These are phyloP conservation scores for Hybognathus amarus DNA, from an alignment of 2,797 vertebrate genomes.

Conservation along the genomic window DNA sequence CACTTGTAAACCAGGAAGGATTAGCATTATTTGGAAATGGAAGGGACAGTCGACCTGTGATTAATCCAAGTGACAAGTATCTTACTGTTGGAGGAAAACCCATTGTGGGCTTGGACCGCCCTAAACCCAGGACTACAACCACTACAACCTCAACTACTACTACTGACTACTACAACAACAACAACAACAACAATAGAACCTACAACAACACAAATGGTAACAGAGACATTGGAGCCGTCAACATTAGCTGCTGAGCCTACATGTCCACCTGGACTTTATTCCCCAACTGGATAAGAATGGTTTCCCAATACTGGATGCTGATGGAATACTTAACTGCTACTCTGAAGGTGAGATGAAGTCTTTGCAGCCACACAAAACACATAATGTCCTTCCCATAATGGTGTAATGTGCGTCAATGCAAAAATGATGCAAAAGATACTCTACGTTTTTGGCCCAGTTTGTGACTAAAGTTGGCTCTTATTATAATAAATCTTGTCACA, in stretches of 20 bases:
- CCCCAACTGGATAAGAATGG: constrained; percentile 83
- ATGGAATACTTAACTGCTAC: constrained; percentile 87
- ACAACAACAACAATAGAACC: constrained; percentile 80
- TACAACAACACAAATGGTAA: constrained; percentile 53
- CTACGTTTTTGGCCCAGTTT: constrained; percentile 25
- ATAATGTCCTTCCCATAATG: background rate
- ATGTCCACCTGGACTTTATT: constrained; percentile 88
- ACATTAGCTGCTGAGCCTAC: constrained; percentile 74
- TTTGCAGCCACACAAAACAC: background rate
- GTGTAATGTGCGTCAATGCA: background rate
- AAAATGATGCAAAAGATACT: background rate
- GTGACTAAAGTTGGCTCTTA: constrained; percentile 14
- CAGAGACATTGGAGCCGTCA: constrained; percentile 64
- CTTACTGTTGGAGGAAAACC: constrained; percentile 94
- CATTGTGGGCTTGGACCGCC: constrained; percentile 87
- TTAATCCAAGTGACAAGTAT: constrained; percentile 92
- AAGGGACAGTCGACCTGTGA: constrained; percentile 88
- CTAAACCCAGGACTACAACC: constrained; percentile 77
- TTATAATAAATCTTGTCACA: constrained; percentile 22
- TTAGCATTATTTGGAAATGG: constrained; percentile 93
- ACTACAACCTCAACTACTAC: constrained; percentile 72
- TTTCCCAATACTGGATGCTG: constrained; percentile 76
- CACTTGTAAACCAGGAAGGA: constrained; percentile 90
- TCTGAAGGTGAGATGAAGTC: constrained; percentile 83
- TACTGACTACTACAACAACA: constrained; percentile 73